phyloP scores from a whole-genome alignment of 1,140 invertebrate genomes.

The Sitobion miscanthi region DNA sequence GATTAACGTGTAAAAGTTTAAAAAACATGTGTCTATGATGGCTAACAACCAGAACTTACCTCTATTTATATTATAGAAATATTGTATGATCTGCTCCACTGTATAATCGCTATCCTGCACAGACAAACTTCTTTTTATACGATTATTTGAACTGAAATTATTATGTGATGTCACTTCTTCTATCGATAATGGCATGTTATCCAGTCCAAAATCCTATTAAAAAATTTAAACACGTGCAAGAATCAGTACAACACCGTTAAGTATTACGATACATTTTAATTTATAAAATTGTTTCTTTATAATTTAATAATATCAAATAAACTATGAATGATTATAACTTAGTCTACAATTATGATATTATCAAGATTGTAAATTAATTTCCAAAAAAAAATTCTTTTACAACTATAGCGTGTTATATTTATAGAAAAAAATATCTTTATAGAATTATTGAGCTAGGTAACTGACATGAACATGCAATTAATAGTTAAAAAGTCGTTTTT shows the following conservation, averaged over 20 bases:
- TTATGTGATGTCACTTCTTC: conserved; percentile 4
- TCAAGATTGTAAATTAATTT: not conserved
- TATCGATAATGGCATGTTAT: conserved; percentile 30
- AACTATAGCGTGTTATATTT: not conserved
- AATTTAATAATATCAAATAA: not conserved
- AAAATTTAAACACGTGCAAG: not conserved
- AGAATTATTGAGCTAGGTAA: not conserved
- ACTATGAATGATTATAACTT: not conserved
- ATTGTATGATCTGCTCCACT: not conserved
- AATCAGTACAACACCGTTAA: not conserved
- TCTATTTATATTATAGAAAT: not conserved
- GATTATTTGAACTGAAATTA: conserved; percentile 53
- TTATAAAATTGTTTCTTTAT: not conserved
- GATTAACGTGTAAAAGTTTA: not conserved
- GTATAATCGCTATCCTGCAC: not conserved
- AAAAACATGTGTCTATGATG: not conserved
- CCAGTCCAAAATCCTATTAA: conserved; percentile 27
- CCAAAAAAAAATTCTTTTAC: not conserved
- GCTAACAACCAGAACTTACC: not conserved
- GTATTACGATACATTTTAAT: not conserved
- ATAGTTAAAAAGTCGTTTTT: not conserved
- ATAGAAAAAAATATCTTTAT: not conserved
- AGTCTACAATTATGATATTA: not conserved
- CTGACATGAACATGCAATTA: not conserved
- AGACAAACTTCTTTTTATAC: conserved; percentile 37